Evolutionary conservation across 2,113 vertebrate genomes (phyloP).

Genomic region (Mustela lutreola): DNA sequence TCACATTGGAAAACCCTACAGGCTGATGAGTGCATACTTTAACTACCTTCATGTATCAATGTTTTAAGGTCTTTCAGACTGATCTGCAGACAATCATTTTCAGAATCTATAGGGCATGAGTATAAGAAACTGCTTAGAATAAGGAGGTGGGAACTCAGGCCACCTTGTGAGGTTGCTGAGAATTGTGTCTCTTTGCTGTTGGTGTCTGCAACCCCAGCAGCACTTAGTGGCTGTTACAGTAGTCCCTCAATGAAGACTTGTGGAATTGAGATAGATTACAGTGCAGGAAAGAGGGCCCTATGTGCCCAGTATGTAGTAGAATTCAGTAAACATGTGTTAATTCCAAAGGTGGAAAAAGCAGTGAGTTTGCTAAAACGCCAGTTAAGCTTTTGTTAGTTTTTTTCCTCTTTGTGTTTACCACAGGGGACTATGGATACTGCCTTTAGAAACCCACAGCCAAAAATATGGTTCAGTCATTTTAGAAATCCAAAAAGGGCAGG

Average conservation of each 20-base stretch:
- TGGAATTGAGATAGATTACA: not conserved
- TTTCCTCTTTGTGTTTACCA: not conserved
- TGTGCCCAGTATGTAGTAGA: not conserved
- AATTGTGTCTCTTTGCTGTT: not conserved
- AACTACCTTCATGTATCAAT: rapidly evolving
- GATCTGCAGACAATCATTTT: not conserved
- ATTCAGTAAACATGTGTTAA: not conserved
- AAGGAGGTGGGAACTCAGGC: not conserved
- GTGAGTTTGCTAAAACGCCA: not conserved
- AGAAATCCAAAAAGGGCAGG: not conserved
- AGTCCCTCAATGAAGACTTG: not conserved
- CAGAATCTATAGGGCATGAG: not conserved
- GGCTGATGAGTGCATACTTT: not conserved
- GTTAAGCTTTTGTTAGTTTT: not conserved
- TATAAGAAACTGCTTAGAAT: not conserved
- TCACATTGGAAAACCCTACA: not conserved
- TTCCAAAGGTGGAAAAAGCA: not conserved
- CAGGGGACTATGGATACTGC: not conserved
- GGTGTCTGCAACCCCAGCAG: not conserved
- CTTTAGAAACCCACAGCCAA: not conserved
- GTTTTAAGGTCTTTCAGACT: not conserved
- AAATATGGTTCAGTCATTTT: not conserved
- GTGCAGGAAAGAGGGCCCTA: not conserved
- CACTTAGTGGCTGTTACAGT: not conserved
- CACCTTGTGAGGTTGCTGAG: not conserved